These are phyloP conservation scores for Drosophila subobscura DNA, from an alignment of 1,140 invertebrate species.

Conservation along the genomic window DNA sequence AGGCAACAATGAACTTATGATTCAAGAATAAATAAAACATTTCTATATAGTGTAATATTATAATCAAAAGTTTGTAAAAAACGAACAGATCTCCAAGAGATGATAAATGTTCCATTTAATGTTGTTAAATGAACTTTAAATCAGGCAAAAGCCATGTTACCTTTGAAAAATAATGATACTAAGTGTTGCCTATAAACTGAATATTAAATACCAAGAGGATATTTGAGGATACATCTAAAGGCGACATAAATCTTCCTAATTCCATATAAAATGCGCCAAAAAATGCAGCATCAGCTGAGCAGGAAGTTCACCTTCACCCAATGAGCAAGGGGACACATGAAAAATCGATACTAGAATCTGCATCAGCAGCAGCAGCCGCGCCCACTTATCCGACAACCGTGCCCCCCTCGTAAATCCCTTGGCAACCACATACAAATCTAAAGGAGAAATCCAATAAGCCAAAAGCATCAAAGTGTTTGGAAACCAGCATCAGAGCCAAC, in stretches of 20 bases:
- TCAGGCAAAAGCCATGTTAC: too few relatives aligned
- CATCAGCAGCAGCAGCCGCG: constrained; percentile 36
- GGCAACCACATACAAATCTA: constrained; percentile 7
- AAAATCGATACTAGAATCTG: constrained; percentile 65
- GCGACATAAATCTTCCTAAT: too few relatives aligned
- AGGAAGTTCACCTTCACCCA: constrained; percentile 34
- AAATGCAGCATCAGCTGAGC: constrained; percentile 29
- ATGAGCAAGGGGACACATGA: constrained; percentile 31
- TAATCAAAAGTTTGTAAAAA: too few relatives aligned
- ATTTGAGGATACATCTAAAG: too few relatives aligned
- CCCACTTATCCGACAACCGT: constrained; percentile 43
- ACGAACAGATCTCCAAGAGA: too few relatives aligned
- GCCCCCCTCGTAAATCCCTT: constrained; percentile 27
- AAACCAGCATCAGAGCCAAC: background rate
- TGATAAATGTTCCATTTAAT: too few relatives aligned
- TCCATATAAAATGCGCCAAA: constrained; percentile 40
- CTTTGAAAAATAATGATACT: too few relatives aligned
- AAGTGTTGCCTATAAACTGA: too few relatives aligned
- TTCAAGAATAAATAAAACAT: constrained; percentile 1
- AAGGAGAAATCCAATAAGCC: constrained; percentile 5
- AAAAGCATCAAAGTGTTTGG: background rate
- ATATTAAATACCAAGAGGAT: too few relatives aligned
- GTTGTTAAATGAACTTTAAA: too few relatives aligned
- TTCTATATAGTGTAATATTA: background rate
- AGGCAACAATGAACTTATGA: background rate